Evolutionary conservation across 2,888 invertebrate species (phyloP).

Genomic region (Eulithis prunata): DNA sequence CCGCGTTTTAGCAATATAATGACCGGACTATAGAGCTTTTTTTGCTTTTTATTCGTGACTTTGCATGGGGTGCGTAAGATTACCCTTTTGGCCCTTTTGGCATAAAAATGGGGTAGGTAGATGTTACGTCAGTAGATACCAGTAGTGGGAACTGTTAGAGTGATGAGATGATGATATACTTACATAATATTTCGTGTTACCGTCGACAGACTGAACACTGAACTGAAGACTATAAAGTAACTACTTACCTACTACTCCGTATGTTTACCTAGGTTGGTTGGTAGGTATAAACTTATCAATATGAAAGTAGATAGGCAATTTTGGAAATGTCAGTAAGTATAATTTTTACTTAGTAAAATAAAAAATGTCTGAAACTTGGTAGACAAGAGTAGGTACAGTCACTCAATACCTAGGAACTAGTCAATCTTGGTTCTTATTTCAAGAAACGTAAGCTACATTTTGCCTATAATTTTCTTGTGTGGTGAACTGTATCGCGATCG

Average conservation of each 20-base stretch:
- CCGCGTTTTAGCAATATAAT: slow-evolving; percentile 59
- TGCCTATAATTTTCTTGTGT: neutral
- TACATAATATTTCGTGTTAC: too few relatives aligned
- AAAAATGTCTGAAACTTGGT: too few relatives aligned
- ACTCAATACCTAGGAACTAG: neutral
- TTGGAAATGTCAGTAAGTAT: too few relatives aligned
- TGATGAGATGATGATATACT: neutral
- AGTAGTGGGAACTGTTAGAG: slow-evolving; percentile 11
- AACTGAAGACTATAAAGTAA: too few relatives aligned
- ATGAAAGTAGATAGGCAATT: too few relatives aligned
- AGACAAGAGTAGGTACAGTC: too few relatives aligned
- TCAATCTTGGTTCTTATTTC: neutral
- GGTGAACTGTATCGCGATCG: slow-evolving; percentile 13
- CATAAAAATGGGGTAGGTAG: neutral
- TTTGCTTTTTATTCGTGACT: slow-evolving; percentile 60
- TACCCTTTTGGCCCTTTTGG: slow-evolving; percentile 30
- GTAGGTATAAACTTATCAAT: too few relatives aligned
- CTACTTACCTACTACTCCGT: too few relatives aligned
- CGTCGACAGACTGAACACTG: too few relatives aligned
- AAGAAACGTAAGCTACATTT: neutral
- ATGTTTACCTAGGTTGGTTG: too few relatives aligned
- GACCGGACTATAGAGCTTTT: slow-evolving; percentile 39
- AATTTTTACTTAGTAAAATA: too few relatives aligned
- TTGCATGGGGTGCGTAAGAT: slow-evolving; percentile 55
- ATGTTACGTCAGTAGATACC: slow-evolving; percentile 20